Evolutionary conservation across 2,113 vertebrate genomes (phyloP).

Genomic region (Peromyscus leucopus): DNA sequence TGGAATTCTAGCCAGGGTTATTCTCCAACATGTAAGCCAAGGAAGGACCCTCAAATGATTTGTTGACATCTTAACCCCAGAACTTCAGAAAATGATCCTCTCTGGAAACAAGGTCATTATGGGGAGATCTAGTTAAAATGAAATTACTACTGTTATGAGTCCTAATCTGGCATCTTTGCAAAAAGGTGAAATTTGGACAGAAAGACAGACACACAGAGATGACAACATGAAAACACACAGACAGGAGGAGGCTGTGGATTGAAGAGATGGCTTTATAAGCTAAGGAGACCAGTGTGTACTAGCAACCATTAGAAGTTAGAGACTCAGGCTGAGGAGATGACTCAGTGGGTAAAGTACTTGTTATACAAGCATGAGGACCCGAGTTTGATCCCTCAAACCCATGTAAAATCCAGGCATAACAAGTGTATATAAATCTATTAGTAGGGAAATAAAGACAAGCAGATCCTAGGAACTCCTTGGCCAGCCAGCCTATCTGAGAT

Average conservation of each 20-base stretch:
- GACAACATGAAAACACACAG: neutral
- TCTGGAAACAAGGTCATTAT: neutral
- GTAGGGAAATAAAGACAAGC: neutral
- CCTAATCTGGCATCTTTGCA: neutral
- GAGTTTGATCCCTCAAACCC: neutral
- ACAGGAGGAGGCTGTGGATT: neutral
- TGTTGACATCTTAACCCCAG: neutral
- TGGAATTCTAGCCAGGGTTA: neutral
- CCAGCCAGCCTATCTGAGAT: neutral
- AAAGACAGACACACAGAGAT: neutral
- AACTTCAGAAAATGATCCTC: neutral
- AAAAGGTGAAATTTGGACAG: neutral
- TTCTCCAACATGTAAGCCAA: neutral
- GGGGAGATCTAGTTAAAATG: neutral
- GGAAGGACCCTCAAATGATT: neutral
- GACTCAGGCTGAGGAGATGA: neutral
- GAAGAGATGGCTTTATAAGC: rapidly evolving
- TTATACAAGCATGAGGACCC: neutral
- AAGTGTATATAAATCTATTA: neutral
- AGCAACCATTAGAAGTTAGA: neutral
- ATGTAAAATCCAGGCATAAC: neutral
- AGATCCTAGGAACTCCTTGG: neutral
- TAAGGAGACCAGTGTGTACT: neutral
- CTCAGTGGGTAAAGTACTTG: neutral
- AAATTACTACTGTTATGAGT: neutral